These are phyloP conservation scores for Notodonta ziczac DNA, from an alignment of 2,888 invertebrate species.

Conservation along the genomic window DNA sequence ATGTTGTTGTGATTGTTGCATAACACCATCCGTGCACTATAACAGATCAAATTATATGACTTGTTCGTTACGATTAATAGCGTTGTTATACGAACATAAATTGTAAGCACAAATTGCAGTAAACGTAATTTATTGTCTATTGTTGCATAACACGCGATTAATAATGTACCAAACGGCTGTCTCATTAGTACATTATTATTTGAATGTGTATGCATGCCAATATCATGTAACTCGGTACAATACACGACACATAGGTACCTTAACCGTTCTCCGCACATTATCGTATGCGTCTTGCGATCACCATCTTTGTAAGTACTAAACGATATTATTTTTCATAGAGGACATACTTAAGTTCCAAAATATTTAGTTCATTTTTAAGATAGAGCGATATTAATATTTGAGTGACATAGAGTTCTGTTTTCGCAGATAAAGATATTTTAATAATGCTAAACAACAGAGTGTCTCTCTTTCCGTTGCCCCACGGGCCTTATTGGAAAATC, in stretches of 20 bases:
- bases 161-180: too few species aligned
- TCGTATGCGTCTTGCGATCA: too few species aligned
- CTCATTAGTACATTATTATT: too few species aligned
- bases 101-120: neutral
- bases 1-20: conserved; percentile 55
- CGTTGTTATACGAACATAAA: conserved; percentile 18
- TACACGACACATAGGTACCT: too few species aligned
- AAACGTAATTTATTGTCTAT: neutral
- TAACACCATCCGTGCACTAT: conserved; percentile 15
- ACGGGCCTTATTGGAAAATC: conserved; percentile 70
- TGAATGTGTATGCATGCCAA: too few species aligned
- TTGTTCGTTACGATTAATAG: conserved; percentile 8
- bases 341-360: too few species aligned
- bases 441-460: conserved; percentile 71
- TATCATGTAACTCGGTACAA: too few species aligned
- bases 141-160: neutral
- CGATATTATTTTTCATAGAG: too few species aligned
- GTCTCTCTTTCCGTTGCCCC: conserved; percentile 60
- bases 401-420: conserved; percentile 35
- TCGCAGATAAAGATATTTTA: conserved; percentile 63
- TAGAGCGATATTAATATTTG: conserved; percentile 29
- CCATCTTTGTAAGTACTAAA: too few species aligned
- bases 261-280: too few species aligned
- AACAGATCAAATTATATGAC: conserved; percentile 12
- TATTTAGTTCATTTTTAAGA: conserved; percentile 12